Evolutionary conservation across 2,888 invertebrate genomes (phyloP).

Genomic region (Scaptomyza cyrtandrae): DNA sequence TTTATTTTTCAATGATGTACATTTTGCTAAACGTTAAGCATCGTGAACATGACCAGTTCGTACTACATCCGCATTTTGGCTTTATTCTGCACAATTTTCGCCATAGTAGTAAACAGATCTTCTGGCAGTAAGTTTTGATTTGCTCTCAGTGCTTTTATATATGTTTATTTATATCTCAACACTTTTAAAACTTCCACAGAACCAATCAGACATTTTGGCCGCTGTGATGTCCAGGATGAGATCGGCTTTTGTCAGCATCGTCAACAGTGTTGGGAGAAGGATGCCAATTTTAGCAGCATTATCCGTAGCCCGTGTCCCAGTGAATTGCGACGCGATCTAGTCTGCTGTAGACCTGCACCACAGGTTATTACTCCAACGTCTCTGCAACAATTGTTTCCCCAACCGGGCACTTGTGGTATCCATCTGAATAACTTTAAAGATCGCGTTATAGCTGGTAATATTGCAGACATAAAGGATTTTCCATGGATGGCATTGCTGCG

Average conservation of each 20-base stretch:
- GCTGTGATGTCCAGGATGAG: slow-evolving; percentile 15
- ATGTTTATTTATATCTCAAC: not conserved
- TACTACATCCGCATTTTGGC: not conserved
- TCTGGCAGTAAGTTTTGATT: slow-evolving; percentile 13
- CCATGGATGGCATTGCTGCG: slow-evolving; percentile 59
- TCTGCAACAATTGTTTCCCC: slow-evolving; percentile 6
- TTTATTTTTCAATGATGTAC: not conserved
- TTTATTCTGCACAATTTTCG: not conserved
- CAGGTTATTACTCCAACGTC: not conserved
- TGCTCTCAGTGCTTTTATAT: not conserved
- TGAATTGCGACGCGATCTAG: slow-evolving; percentile 15
- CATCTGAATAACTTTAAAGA: not conserved
- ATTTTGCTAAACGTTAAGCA: not conserved
- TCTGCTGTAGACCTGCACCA: slow-evolving; percentile 22
- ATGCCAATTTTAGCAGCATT: not conserved
- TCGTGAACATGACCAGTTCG: slow-evolving; percentile 11
- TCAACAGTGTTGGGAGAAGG: slow-evolving; percentile 32
- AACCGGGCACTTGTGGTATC: slow-evolving; percentile 19
- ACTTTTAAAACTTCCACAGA: slow-evolving; percentile 3
- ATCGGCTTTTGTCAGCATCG: slow-evolving; percentile 34
- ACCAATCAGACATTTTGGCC: slow-evolving; percentile 30
- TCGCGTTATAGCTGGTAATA: slow-evolving; percentile 36
- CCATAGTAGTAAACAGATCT: not conserved
- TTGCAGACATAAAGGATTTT: slow-evolving; percentile 40
- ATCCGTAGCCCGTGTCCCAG: slow-evolving; percentile 19